Conservation (phyloP, 1,140 invertebrate genomes). For the Orussus abietinus region DNA sequence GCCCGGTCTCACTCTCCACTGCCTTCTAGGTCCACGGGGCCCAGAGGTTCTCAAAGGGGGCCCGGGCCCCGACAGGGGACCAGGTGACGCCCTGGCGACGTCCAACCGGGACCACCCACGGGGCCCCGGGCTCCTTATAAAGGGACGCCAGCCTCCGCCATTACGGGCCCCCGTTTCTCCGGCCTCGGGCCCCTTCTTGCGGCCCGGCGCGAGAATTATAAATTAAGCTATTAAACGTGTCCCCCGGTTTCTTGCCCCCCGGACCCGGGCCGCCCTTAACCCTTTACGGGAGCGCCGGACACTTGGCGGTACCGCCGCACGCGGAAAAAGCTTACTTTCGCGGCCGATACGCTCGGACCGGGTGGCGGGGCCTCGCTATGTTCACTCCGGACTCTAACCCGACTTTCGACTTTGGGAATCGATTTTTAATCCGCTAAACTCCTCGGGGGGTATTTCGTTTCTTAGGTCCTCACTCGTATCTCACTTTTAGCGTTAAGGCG, state of each 20-base stretch:
- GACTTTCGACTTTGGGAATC: too few relatives aligned
- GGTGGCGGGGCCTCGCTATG: too few relatives aligned
- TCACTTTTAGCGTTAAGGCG: too few relatives aligned
- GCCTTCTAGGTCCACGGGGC: constrained; percentile 21
- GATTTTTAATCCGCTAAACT: too few relatives aligned
- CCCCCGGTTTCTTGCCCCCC: constrained; percentile 28
- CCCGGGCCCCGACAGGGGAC: constrained; percentile 22
- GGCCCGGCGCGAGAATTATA: constrained; percentile 39
- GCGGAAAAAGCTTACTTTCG: too few relatives aligned
- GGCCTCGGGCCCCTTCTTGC: constrained; percentile 19
- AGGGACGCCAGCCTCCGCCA: constrained; percentile 25
- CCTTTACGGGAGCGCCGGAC: too few relatives aligned
- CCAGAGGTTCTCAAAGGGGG: constrained; percentile 35
- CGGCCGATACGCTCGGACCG: too few relatives aligned
- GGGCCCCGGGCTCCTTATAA: constrained; percentile 49
- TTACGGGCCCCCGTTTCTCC: constrained; percentile 16
- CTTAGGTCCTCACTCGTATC: too few relatives aligned
- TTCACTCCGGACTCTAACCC: too few relatives aligned
- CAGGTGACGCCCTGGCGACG: constrained; percentile 33
- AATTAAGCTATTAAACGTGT: constrained; percentile 48
- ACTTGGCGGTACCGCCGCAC: too few relatives aligned
- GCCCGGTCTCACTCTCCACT: constrained; percentile 31
- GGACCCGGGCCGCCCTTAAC: too few relatives aligned
- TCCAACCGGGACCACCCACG: constrained; percentile 48
- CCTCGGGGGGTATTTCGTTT: too few relatives aligned